Evolutionary conservation across 2,797 vertebrate species (phyloP).

Genomic region (Anabacerthia variegaticeps): DNA sequence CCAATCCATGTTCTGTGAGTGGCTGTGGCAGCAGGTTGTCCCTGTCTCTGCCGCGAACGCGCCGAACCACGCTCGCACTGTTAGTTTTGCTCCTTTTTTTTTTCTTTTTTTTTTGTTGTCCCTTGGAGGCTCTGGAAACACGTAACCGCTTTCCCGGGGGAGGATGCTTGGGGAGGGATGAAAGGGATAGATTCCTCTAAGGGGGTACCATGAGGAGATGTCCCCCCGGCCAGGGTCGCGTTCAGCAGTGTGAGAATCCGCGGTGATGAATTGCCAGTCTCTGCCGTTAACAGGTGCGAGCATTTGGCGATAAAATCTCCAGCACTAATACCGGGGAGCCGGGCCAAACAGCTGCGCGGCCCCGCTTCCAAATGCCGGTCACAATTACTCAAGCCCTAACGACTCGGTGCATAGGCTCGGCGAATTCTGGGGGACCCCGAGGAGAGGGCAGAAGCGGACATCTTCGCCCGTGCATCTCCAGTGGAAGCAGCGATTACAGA

Average conservation of each 20-base stretch:
- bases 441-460: not conserved
- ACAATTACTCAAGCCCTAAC: constrained; percentile 54
- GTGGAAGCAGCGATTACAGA: not conserved
- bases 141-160: not conserved
- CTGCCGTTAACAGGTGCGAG: constrained; percentile 71
- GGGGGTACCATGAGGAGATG: not conserved
- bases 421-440: not conserved
- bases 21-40: not conserved
- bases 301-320: constrained; percentile 66
- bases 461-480: not conserved
- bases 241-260: constrained; percentile 56
- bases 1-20: not conserved
- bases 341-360: constrained; percentile 64
- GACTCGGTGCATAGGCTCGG: not conserved
- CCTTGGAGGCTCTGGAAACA: not conserved
- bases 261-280: constrained; percentile 49
- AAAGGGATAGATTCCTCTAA: not conserved
- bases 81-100: not conserved
- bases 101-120: not conserved
- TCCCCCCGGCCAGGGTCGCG: not conserved
- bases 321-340: constrained; percentile 59
- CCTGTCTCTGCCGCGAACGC: not conserved
- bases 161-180: not conserved
- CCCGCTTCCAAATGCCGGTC: constrained; percentile 51
- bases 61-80: not conserved